phyloP scores from a whole-genome alignment of 2,888 invertebrate species.

The Monoplex corrugatus region DNA sequence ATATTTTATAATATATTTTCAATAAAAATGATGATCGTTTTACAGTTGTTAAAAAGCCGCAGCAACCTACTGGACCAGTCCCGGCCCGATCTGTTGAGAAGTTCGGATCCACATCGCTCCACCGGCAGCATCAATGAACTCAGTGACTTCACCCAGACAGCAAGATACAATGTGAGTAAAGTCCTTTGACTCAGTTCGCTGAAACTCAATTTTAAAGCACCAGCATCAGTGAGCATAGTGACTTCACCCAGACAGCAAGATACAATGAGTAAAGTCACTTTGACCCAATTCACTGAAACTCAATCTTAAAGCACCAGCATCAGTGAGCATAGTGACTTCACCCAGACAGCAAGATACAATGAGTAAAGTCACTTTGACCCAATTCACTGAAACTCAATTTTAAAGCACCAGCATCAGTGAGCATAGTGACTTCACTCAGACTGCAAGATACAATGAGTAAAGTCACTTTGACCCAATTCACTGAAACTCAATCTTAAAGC shows the following conservation, averaged over 20 bases:
- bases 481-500: no score
- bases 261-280: no score
- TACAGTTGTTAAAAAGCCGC: conserved; percentile 64
- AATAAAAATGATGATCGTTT: no score
- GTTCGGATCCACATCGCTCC: conserved; percentile 83
- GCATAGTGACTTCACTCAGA: conserved; percentile 59
- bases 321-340: not conserved
- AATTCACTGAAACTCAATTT: no score
- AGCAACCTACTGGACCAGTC: conserved; percentile 82
- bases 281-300: no score
- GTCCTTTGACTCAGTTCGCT: no score
- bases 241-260: not conserved
- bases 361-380: no score
- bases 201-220: no score
- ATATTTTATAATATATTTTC: not conserved
- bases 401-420: not conserved
- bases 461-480: no score
- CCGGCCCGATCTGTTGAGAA: conserved; percentile 90
- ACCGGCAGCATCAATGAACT: conserved; percentile 74
- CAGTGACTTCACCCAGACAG: conserved; percentile 81
- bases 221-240: no score
- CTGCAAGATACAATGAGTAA: no score
- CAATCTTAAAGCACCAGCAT: no score
- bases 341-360: not conserved
- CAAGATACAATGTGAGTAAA: conserved; percentile 90